Percentiles rank a stretch among this genome's conserved stretches.
phyloP scores from a whole-genome alignment of 2,888 invertebrate genomes.

The Lymantria monacha region DNA sequence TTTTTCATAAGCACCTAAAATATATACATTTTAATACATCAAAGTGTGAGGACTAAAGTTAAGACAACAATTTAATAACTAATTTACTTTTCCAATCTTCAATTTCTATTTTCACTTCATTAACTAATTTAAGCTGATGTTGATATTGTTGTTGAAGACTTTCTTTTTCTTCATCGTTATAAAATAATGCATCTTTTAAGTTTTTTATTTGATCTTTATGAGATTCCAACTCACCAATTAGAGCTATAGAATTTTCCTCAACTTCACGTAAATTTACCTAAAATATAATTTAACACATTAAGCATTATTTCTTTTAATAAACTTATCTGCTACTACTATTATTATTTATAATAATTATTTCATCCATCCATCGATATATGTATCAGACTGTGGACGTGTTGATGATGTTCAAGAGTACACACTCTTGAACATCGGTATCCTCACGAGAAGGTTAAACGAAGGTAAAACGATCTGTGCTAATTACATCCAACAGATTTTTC shows the following conservation, averaged over 20 bases:
- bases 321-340: too few species aligned
- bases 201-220: constrained; percentile 61
- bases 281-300: background rate
- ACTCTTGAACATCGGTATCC: too few species aligned
- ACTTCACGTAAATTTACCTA: constrained; percentile 32
- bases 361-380: too few species aligned
- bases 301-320: background rate
- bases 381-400: too few species aligned
- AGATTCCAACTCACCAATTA: constrained; percentile 61
- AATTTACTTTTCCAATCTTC: constrained; percentile 65
- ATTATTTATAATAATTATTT: too few species aligned
- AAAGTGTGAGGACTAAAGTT: background rate
- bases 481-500: too few species aligned
- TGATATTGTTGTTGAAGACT: constrained; percentile 54
- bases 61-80: constrained; percentile 11
- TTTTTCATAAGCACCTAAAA: constrained; percentile 59
- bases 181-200: constrained; percentile 53
- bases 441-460: too few species aligned
- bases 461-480: too few species aligned
- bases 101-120: constrained; percentile 57
- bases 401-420: too few species aligned
- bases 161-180: constrained; percentile 64
- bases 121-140: constrained; percentile 55
- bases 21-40: background rate
- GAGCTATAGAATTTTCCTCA: constrained; percentile 38